Evolutionary conservation across 2,888 invertebrate genomes (phyloP).

Genomic region (Glyphotaelius pellucidus): DNA sequence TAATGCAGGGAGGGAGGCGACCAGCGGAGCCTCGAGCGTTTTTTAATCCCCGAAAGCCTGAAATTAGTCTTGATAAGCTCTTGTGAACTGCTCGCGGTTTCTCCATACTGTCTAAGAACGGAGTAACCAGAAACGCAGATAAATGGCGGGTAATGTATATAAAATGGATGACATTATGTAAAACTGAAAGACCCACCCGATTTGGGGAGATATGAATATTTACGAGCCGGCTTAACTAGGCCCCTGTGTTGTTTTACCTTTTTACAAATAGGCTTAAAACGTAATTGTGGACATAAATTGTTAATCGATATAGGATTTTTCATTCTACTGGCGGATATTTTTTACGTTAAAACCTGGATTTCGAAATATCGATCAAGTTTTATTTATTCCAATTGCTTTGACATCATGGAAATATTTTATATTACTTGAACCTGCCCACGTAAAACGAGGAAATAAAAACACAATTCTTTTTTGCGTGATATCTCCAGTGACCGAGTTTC

Average conservation of each 20-base stretch:
- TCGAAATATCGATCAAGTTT: background rate
- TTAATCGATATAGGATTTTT: slow-evolving; percentile 65
- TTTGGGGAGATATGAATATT: slow-evolving; percentile 65
- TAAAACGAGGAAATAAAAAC: too few species aligned
- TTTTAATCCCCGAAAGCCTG: slow-evolving; percentile 58
- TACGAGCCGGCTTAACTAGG: slow-evolving; percentile 62
- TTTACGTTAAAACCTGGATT: slow-evolving; percentile 42
- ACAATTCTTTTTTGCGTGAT: too few species aligned
- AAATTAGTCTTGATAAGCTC: slow-evolving; percentile 49
- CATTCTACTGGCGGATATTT: slow-evolving; percentile 47
- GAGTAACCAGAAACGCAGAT: slow-evolving; percentile 44
- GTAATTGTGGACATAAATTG: slow-evolving; percentile 65
- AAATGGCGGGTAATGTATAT: slow-evolving; percentile 65
- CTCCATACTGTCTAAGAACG: slow-evolving; percentile 36
- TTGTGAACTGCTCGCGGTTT: slow-evolving; percentile 43
- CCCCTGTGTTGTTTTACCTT: slow-evolving; percentile 64
- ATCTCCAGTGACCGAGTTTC: too few species aligned
- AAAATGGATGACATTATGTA: slow-evolving; percentile 66
- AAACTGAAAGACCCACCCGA: slow-evolving; percentile 64
- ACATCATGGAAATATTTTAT: too few species aligned
- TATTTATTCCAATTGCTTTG: background rate
- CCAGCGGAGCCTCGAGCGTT: slow-evolving; percentile 44
- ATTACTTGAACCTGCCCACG: too few species aligned
- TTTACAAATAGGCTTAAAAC: slow-evolving; percentile 65
- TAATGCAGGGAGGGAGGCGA: slow-evolving; percentile 48